Evolutionary conservation across 1,140 invertebrate genomes (phyloP).

Genomic region (Bombus ignitus): DNA sequence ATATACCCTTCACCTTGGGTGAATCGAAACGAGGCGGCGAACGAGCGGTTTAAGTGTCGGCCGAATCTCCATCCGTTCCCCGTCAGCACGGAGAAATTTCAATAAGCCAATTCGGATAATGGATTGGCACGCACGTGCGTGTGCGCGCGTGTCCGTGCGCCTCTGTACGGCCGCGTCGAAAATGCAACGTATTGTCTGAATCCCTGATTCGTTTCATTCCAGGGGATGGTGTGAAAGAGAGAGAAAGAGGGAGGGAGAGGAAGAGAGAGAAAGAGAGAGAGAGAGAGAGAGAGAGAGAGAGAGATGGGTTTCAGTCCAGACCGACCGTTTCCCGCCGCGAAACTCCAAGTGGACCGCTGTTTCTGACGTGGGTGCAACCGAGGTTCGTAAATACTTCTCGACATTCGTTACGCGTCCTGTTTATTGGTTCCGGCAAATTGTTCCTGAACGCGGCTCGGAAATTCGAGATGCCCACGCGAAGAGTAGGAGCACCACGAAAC

Average conservation of each 20-base stretch:
- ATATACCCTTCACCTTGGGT: constrained; percentile 33
- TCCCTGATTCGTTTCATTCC: constrained; percentile 63
- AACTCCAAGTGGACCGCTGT: constrained; percentile 60
- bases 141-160: constrained; percentile 39
- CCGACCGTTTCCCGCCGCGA: constrained; percentile 25
- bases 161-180: constrained; percentile 40
- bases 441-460: constrained; percentile 11
- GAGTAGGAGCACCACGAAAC: too few species aligned
- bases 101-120: constrained; percentile 82
- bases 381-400: constrained; percentile 55
- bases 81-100: constrained; percentile 80
- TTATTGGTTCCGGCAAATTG: constrained; percentile 60
- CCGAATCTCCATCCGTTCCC: constrained; percentile 80
- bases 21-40: constrained; percentile 18
- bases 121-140: constrained; percentile 78
- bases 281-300: not conserved
- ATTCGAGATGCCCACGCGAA: constrained; percentile 19
- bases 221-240: not conserved
- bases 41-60: constrained; percentile 69
- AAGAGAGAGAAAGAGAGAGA: not conserved
- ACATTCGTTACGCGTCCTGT: constrained; percentile 44
- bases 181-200: constrained; percentile 67
- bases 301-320: too few species aligned
- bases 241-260: too few species aligned
- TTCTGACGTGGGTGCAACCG: constrained; percentile 61